Evolutionary conservation across 2,113 vertebrate species (phyloP), one percentile per base, ranked within the genome.

Genomic region (Eulacestoma nigropectus): DNA sequence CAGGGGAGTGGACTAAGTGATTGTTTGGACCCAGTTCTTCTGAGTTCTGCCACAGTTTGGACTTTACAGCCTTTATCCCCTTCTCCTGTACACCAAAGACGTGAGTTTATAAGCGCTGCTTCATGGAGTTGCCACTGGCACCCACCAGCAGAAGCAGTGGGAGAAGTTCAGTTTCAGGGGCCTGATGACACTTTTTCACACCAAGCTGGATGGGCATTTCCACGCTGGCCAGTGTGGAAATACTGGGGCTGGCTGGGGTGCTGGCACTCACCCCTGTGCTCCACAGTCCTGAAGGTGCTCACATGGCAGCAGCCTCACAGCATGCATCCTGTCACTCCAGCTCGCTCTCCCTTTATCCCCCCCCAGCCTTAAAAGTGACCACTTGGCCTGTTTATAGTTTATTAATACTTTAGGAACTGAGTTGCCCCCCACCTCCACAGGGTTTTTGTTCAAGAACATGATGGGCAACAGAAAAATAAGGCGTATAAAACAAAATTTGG

Each of bases 401-500:
- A 44, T 76, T 75, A 52, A 57, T 55, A 33, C 4, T 1, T 64
- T 27, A 75, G 33, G 21, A 16, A 42, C 39, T 75, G 57, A 59
- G 23, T 49, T 85, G 8, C 27, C 15, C 3, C 4, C 13, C 13
- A 0, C 15, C 6, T 0, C 14, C 33, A 13, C 20, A 22, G 32
- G 42, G 42, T 76, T 78, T 87, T 84, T 76, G 30, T 56, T 47
- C 29, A 33, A 64, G 26, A 67, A 33, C 0, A 0, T 42, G 52
- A 41, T 7, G 21, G 21, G 33, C 55, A 46, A 39, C 1, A 10
- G 39, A 47, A 70, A 72, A 56, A 86, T 84, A 47, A 11, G 55
- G 5, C 11, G 3, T 74, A 39, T 30, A 35, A 75, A 84, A 52
- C 33, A 25, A 57, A 73, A 64, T 22, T 27, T 30, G 82, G 13